A percentile compares a stretch with the other conserved stretches of the same genome.
These are phyloP conservation scores for Pteruthius melanotis DNA, from an alignment of 2,113 vertebrate genomes.

Conservation along the genomic window DNA sequence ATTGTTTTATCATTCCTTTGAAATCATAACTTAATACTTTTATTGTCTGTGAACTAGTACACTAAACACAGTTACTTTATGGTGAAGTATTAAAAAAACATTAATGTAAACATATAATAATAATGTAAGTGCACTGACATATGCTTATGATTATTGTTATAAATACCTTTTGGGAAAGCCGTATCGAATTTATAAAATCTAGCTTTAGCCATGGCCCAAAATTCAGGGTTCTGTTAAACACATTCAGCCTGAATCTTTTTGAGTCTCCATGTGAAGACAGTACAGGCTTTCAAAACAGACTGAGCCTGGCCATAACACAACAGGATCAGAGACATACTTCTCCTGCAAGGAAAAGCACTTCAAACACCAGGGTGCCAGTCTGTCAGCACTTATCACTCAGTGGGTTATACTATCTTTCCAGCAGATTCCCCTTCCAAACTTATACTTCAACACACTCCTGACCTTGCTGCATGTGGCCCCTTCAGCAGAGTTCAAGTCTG, in stretches of 20 bases:
- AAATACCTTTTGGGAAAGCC: background rate
- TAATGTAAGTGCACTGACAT: background rate
- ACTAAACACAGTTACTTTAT: background rate
- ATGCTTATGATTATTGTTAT: background rate
- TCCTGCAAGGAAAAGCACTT: constrained; percentile 14
- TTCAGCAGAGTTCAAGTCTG: constrained; percentile 29
- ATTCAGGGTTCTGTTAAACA: constrained; percentile 14
- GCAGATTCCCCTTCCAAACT: constrained; percentile 44
- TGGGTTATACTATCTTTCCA: constrained; percentile 3
- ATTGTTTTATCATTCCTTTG: constrained; percentile 9
- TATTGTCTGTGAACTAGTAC: background rate
- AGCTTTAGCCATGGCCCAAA: background rate
- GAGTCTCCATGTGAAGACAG: background rate
- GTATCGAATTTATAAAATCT: background rate
- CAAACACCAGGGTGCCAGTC: constrained; percentile 46
- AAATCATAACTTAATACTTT: constrained; percentile 25
- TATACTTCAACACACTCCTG: constrained; percentile 28
- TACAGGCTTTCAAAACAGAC: constrained; percentile 15
- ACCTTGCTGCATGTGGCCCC: background rate
- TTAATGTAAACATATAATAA: background rate
- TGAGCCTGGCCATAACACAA: constrained; percentile 15
- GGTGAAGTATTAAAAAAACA: constrained; percentile 12
- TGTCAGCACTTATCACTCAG: constrained; percentile 59
- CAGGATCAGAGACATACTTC: constrained; percentile 31
- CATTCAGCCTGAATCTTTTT: background rate